Base-by-base conservation (phyloP, 1,140 invertebrate genomes). In the Sarcophaga peregrina region DNA sequence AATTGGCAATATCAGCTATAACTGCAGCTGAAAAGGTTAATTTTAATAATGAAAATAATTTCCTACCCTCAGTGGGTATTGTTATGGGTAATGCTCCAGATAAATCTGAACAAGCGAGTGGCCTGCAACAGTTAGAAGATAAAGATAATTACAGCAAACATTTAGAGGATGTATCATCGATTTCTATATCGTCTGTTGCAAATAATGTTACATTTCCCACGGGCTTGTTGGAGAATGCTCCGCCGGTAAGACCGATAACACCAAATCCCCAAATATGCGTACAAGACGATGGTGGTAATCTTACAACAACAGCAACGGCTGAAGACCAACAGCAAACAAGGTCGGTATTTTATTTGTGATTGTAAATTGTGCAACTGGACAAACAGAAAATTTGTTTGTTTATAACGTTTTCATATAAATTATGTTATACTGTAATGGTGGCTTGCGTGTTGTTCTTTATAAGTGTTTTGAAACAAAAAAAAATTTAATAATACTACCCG, bases 191-290 rank as follows among this genome's bases (percentile, higher is more conserved):
- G 2, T 91, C 92, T 68, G 91, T 93, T 5, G 91, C 92, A 7
- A 90, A 94, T 91, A 91, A 92, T 90, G 87, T 94, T 86, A 88
- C 92, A 86, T n/a, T 94, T 91, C 91, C 91, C n/a, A 86, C 87
- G 37, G 90, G 90, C 6, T 83, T 91, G 76, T 80, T 90, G 47
- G 89, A 90, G 76, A 89, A 89, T 86, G 87, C 85, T 45, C 87
- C 83, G 48, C 88, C 84, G 25, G 46, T 90, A 17, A 85, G 87
- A 52, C 80, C 91, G 84, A 82, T 91, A 88, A 90, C 92, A 15
- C 87, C 91, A 20, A 93, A 93, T 72, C 95, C 95, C 0, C 94
- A 96, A 87, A 95, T 95, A 80, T 88, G 86, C 78, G 83, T 90
- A 46, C 85, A 90, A 82, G 87, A 86, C 0, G 85, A 88, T 52